Evolutionary conservation across 2,113 vertebrate genomes (phyloP).

Genomic region (Lasiurus cinereus): DNA sequence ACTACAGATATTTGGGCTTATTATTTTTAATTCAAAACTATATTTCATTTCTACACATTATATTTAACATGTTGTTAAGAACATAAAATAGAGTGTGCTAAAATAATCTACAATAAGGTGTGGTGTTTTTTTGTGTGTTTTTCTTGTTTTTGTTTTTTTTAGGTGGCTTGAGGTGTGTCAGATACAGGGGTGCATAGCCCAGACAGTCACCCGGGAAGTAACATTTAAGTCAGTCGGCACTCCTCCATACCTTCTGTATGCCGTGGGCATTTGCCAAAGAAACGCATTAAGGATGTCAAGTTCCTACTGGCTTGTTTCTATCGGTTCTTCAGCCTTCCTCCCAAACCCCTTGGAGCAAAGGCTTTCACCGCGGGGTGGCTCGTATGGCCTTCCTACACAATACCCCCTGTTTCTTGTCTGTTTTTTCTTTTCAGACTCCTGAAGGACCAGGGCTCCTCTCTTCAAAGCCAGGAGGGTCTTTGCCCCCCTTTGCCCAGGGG

Average conservation of each 20-base stretch:
- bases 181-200: background rate
- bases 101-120: background rate
- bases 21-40: background rate
- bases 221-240: background rate
- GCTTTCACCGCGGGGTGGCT: slow-evolving; percentile 58
- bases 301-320: slow-evolving; percentile 6
- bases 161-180: background rate
- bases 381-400: slow-evolving; percentile 42
- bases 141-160: background rate
- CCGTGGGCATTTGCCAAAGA: background rate
- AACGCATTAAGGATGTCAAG: background rate
- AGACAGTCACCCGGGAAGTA: background rate
- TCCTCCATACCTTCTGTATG: background rate
- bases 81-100: background rate
- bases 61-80: no score
- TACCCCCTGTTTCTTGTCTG: background rate
- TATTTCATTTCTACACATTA: slow-evolving; percentile 13
- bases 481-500: slow-evolving; percentile 26
- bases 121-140: no score
- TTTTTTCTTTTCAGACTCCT: slow-evolving; percentile 57
- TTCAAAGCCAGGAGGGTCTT: slow-evolving; percentile 52
- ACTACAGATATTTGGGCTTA: no score
- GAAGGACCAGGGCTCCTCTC: slow-evolving; percentile 50
- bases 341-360: slow-evolving; percentile 29
- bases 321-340: slow-evolving; percentile 38